phyloP scores from a whole-genome alignment of 2,113 vertebrate species.

The Glaucomys volans region DNA sequence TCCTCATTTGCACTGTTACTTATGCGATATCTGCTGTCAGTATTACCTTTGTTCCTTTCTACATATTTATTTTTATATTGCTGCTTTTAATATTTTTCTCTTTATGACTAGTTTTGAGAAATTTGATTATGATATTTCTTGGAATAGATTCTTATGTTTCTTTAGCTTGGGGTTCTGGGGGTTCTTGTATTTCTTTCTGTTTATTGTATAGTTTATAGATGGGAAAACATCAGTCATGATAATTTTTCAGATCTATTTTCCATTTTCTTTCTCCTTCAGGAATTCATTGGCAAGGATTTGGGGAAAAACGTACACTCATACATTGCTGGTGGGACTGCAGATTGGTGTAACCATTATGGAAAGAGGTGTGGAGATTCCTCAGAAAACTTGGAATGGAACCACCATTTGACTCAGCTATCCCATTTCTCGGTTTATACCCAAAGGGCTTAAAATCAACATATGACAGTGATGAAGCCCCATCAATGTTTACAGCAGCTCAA shows the following conservation, averaged over 20 bases:
- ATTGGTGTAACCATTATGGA: too few species aligned
- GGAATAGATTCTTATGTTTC: background rate
- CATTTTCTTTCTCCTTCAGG: background rate
- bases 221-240: background rate
- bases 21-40: background rate
- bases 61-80: background rate
- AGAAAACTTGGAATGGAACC: too few species aligned
- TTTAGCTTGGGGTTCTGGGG: background rate
- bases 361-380: too few species aligned
- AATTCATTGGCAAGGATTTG: background rate
- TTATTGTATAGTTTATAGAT: background rate
- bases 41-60: background rate
- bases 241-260: background rate
- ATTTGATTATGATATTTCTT: background rate
- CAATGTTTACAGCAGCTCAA: too few species aligned
- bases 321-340: too few species aligned
- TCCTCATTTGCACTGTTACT: background rate
- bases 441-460: too few species aligned
- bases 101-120: background rate
- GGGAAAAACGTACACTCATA: too few species aligned
- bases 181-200: background rate
- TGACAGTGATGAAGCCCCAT: too few species aligned
- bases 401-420: too few species aligned
- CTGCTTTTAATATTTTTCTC: background rate
- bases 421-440: too few species aligned